Conservation (phyloP, 2,113 vertebrate genomes). For the Xerus inauris region DNA sequence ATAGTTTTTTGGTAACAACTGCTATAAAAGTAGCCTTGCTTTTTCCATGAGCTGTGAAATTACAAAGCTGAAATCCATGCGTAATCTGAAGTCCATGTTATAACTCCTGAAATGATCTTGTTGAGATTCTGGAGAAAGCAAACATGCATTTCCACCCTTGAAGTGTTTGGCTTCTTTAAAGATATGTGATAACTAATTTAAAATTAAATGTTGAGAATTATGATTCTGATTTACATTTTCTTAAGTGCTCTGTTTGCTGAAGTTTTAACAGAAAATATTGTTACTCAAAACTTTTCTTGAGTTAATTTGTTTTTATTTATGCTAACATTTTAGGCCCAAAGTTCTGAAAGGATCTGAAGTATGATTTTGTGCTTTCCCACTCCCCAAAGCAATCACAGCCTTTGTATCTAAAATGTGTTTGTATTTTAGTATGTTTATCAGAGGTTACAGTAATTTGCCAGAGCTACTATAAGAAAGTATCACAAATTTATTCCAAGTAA, state of each 20-base stretch:
- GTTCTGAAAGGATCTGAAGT: background rate
- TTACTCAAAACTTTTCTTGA: background rate
- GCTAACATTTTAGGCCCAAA: background rate
- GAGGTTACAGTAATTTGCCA: background rate
- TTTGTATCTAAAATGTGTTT: background rate
- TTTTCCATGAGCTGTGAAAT: constrained; percentile 1
- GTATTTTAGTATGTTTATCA: background rate
- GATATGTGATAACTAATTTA: background rate
- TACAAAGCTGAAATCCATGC: background rate
- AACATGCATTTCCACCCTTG: background rate
- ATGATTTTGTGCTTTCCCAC: background rate
- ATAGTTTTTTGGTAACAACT: background rate
- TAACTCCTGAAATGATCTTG: background rate
- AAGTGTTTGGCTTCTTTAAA: background rate
- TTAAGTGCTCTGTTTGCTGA: background rate
- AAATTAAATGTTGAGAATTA: background rate
- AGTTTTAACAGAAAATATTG: background rate
- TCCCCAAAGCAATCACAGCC: background rate
- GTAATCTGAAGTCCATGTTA: background rate
- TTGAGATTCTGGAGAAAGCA: background rate
- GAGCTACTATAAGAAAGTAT: background rate
- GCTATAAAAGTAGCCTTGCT: background rate
- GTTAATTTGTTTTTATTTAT: background rate
- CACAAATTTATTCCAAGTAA: background rate
- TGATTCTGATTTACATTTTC: background rate